Conservation (phyloP, 2,797 vertebrate species). For the Sebastes elongatus region DNA sequence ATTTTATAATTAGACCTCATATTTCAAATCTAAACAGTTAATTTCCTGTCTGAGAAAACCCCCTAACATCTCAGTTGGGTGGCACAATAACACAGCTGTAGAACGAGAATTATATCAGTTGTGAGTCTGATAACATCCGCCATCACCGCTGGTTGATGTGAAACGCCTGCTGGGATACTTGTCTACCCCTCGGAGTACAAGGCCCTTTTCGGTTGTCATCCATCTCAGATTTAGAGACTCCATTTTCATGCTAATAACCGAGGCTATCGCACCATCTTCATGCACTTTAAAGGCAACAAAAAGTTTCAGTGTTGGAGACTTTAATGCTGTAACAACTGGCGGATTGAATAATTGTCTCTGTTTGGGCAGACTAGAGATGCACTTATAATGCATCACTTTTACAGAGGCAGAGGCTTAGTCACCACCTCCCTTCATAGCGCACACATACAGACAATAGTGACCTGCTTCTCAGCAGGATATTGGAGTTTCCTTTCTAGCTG, state of each 20-base stretch:
- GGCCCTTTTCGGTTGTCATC: neutral
- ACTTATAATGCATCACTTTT: slow-evolving; percentile 34
- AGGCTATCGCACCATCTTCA: slow-evolving; percentile 3
- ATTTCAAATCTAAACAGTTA: neutral
- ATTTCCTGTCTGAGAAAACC: neutral
- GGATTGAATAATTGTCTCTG: slow-evolving; percentile 20
- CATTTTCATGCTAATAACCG: slow-evolving; percentile 11
- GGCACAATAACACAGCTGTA: neutral
- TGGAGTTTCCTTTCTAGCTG: slow-evolving; percentile 44
- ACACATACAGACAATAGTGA: slow-evolving; percentile 25
- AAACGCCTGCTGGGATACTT: neutral
- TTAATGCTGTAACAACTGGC: slow-evolving; percentile 54
- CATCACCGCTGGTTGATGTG: neutral
- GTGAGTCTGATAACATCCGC: neutral
- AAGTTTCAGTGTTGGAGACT: slow-evolving; percentile 32
- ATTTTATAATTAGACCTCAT: neutral
- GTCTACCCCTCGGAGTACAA: neutral
- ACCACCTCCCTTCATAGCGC: slow-evolving; percentile 5
- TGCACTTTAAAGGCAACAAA: slow-evolving; percentile 7
- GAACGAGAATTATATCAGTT: neutral
- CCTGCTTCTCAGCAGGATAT: slow-evolving; percentile 48
- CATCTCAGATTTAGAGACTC: slow-evolving; percentile 6
- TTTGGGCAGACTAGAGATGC: slow-evolving; percentile 34
- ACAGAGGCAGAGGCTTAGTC: slow-evolving; percentile 44
- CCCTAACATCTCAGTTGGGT: neutral